Evolutionary conservation across 2,888 invertebrate genomes (phyloP).

Genomic region (Helicoverpa assulta): DNA sequence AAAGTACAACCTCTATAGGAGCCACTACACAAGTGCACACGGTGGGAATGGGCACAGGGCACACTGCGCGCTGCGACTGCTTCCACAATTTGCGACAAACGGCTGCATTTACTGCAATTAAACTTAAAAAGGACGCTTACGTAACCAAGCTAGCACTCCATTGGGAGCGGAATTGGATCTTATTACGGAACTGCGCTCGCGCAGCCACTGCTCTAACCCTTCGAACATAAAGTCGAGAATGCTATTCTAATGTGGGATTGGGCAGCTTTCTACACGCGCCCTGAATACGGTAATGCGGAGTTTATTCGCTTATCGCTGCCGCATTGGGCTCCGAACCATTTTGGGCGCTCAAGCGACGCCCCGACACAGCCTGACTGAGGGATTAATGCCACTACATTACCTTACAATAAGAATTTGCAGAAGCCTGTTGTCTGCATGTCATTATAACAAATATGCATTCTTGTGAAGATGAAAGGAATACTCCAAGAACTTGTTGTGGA

Average conservation of each 20-base stretch:
- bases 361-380: slow-evolving; percentile 13
- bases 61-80: slow-evolving; percentile 31
- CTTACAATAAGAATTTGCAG: slow-evolving; percentile 19
- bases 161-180: slow-evolving; percentile 42
- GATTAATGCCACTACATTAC: slow-evolving; percentile 34
- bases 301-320: slow-evolving; percentile 66
- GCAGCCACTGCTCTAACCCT: slow-evolving; percentile 33
- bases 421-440: background rate
- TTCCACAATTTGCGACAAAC: slow-evolving; percentile 52
- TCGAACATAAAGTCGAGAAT: slow-evolving; percentile 53
- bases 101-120: slow-evolving; percentile 60
- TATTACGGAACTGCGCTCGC: slow-evolving; percentile 38
- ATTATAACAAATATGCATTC: background rate
- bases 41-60: slow-evolving; percentile 45
- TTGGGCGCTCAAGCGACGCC: slow-evolving; percentile 53
- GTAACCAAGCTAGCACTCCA: slow-evolving; percentile 43
- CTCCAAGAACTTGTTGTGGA: too few relatives aligned
- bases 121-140: slow-evolving; percentile 64
- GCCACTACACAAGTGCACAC: background rate
- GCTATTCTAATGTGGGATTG: slow-evolving; percentile 49
- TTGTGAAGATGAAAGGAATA: too few relatives aligned
- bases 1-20: slow-evolving; percentile 4
- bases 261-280: slow-evolving; percentile 74
- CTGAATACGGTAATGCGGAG: slow-evolving; percentile 69
- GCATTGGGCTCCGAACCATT: slow-evolving; percentile 61